Evolutionary conservation across 2,113 vertebrate genomes (phyloP), one percentile per base, ranked within the genome.

Genomic region (Orthonyx spaldingii): DNA sequence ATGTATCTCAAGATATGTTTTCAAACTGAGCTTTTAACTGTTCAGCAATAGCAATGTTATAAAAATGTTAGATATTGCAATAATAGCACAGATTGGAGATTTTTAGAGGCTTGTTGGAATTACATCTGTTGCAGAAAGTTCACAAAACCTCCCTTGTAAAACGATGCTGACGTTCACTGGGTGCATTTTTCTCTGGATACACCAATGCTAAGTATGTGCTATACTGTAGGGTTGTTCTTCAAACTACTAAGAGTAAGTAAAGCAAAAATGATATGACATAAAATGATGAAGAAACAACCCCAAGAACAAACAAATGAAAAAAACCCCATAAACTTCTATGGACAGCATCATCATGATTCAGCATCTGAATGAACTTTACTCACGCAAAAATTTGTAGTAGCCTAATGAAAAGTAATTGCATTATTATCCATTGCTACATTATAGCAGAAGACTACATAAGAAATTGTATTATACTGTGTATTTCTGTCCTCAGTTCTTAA

Each of bases 261-360:
- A 74, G 11, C 30, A 44, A 71, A 65, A 72, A 87, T 65, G 28
- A 10, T 37, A 69, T 8, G 3, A 42, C 55, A 26, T 63, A 20
- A 49, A 69, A 41, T 49, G 26, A 53, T 41, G 42, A 83, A 55
- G 20, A 16, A 76, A 68, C 46, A 66, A 30, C 2, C 6, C 2
- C 16, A 53, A 53, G 46, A 41, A 32, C 16, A 66, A 66, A 46
- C 23, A 46, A 65, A 35, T 35, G 6, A 16, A 47, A 53, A 46
- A 49, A 13, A 0, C 0, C 3, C 13, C 30, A 11, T 41, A 33
- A 18, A 74, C 33, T 19, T 50, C 24, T 32, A 4, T 16, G 47
- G 60, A 46, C 2, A 4, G 9, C 17, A n/a, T 18, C 18, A 6
- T 91, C 16, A 3, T 41, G n/a, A 77, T 92, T 86, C 65, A 83